phyloP scores from a whole-genome alignment of 2,113 vertebrate genomes.

The Brachypodius melanocephalos region DNA sequence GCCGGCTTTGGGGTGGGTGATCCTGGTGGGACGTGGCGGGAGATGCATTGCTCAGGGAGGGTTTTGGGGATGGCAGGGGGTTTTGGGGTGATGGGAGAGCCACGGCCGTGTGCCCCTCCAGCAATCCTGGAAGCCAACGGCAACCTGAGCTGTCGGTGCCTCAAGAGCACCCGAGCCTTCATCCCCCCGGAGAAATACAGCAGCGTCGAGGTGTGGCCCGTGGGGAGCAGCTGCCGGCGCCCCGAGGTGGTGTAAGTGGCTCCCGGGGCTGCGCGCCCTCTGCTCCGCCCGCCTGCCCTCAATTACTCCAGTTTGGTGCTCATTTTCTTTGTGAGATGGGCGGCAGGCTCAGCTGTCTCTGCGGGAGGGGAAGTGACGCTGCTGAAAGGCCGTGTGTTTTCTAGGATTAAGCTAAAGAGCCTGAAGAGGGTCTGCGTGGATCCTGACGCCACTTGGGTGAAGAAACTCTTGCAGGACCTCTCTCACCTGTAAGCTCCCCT shows the following conservation, averaged over 20 bases:
- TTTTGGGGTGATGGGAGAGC: accelerated
- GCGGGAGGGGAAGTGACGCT: accelerated
- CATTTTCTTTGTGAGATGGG: accelerated
- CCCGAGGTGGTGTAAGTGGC: slow-evolving; percentile 47
- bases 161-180: background rate
- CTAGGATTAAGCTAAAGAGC: slow-evolving; percentile 41
- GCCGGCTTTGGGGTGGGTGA: accelerated
- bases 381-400: accelerated
- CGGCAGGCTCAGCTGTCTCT: background rate
- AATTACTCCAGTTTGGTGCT: accelerated
- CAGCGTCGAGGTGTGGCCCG: background rate
- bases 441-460: background rate
- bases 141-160: slow-evolving; percentile 46
- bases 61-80: background rate
- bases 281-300: accelerated
- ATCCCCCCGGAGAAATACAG: background rate
- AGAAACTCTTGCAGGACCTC: background rate
- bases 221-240: slow-evolving; percentile 59
- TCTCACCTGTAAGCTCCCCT: background rate
- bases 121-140: slow-evolving; percentile 41
- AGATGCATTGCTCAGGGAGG: accelerated
- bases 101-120: accelerated
- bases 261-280: accelerated
- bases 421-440: slow-evolving; percentile 10
- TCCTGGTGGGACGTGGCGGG: accelerated